Base-by-base conservation (phyloP, 2,888 invertebrate species). In the Sinodicranocentrus sp. region DNA sequence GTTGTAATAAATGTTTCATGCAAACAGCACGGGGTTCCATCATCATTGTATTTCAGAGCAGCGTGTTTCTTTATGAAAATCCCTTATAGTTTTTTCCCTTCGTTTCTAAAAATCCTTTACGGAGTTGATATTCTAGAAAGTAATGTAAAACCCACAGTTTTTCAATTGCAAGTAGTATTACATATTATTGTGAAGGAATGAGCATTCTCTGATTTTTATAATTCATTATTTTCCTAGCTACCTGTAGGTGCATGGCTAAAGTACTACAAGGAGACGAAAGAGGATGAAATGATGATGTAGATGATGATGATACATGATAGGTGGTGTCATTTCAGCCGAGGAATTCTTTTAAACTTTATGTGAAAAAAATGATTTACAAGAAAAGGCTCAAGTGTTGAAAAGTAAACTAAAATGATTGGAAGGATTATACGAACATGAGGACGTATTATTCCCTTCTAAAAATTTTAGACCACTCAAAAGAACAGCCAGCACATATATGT, bases 301-400 rank as follows among this genome's bases (percentile, higher is more conserved):
- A 15, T 57, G 57, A 57, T 57, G 57, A 57, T 57, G 57, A 57
- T 25, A 57, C 57, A 57, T 57, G 57, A 57, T 57, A 57, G 57
- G 23, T 57, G 21, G 57, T 57, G 57, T 5, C 57, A 57, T 57
- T 57, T 57, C 25, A 57, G 25, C 21, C 57, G 25, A 57, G 33
- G 33, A 33, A 33, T 33, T 33, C n/a, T 33, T 33, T 10, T 6
- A 10, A 10, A 33, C 33, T 33, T 33, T 10, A 10, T 33, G 33
- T 33, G 33, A 10, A 33, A 6, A n/a, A 6, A 33, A 33, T 33
- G 10, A 33, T 6, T 33, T 33, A 33, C 33, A 33, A 33, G 33
- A 33, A 33, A 33, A 33, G 10, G 33, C 33, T 33, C 10, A 33
- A 33, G 33, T 33, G 33, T 33, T 33, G 33, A 33, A 33, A 33